phyloP scores from a whole-genome alignment of 1,140 invertebrate genomes.

The Stenopsyche tienmushanensis region DNA sequence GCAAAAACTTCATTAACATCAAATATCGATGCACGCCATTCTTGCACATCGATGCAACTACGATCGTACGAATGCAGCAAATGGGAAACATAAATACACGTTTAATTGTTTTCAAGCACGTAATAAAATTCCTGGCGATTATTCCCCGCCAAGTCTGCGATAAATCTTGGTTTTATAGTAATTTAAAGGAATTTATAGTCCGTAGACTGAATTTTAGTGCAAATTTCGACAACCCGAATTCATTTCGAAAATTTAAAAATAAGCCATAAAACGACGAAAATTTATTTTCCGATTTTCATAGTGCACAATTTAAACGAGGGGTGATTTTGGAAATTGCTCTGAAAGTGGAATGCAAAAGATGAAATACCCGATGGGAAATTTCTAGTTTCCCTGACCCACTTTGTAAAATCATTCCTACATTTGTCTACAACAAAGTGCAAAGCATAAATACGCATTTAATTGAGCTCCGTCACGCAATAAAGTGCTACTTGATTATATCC shows the following conservation, averaged over 20 bases:
- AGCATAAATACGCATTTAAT: slow-evolving; percentile 7
- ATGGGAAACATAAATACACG: slow-evolving; percentile 19
- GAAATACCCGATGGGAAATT: too few relatives aligned
- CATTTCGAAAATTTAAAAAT: too few relatives aligned
- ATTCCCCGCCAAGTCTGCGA: slow-evolving; percentile 3
- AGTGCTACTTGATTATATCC: slow-evolving; percentile 5
- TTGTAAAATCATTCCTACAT: neutral
- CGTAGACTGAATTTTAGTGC: too few relatives aligned
- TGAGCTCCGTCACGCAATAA: neutral
- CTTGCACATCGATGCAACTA: neutral
- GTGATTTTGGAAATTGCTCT: too few relatives aligned
- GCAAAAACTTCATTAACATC: slow-evolving; percentile 30
- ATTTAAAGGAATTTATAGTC: too few relatives aligned
- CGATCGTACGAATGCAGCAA: neutral
- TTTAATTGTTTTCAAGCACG: slow-evolving; percentile 33
- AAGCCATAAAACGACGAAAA: too few relatives aligned
- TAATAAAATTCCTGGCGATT: slow-evolving; percentile 27
- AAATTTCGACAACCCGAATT: too few relatives aligned
- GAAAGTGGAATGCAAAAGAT: too few relatives aligned
- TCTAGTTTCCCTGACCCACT: slow-evolving; percentile 6
- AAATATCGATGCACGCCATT: slow-evolving; percentile 21
- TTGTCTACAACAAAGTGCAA: slow-evolving; percentile 6
- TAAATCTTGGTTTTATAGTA: too few relatives aligned
- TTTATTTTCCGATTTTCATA: too few relatives aligned
- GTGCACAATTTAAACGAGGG: too few relatives aligned